Evolutionary conservation across 2,113 vertebrate species (phyloP), one percentile per base, ranked within the genome.

Genomic region (Pseudopodoces humilis): DNA sequence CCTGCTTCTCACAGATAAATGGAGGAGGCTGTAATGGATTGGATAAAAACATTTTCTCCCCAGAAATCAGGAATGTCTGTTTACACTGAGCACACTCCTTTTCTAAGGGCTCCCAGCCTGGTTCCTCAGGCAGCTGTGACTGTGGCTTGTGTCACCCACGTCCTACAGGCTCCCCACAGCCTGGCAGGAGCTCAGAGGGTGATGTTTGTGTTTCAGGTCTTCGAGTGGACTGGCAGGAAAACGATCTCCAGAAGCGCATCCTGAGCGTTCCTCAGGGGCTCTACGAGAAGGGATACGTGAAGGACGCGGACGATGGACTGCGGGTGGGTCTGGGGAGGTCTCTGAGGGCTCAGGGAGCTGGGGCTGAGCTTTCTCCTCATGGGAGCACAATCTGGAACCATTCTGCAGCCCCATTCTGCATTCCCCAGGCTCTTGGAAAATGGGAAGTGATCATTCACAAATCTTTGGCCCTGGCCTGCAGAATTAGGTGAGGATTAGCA

Each of bases 261-360:
- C 94, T 99, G 97, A 99, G 95, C 20, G 99, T 99, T 20, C 99
- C 99, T 8, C 97, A 96, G 53, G 99, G 99, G 4, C 92, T 99
- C 5, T 99, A 99, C 37, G 98, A 99, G 94, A 98, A 98, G 49
- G 99, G 99, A 93, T 99, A 99, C 30, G 98, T 99, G 91, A 98
- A 98, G 27, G 99, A 99, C 7, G 98, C 99, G 4, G 99, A 99
- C 56, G 98, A 98, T 5, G 99, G 99, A 1, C 91, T 99, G 25
- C 96, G 98, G 98, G 99, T 99, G 97, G 47, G 98, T 39, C 9
- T 23, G 59, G 18, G 46, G 21, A 16, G 28, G 9, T 23, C 1
- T 24, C 6, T 7, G 46, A 13, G 64, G 63, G 16, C 0, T 13
- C 47, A 11, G 15, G 10, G 20, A 12, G 39, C 31, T 46, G 11